phyloP scores from a whole-genome alignment of 2,888 invertebrate species.

The Lysandra coridon region DNA sequence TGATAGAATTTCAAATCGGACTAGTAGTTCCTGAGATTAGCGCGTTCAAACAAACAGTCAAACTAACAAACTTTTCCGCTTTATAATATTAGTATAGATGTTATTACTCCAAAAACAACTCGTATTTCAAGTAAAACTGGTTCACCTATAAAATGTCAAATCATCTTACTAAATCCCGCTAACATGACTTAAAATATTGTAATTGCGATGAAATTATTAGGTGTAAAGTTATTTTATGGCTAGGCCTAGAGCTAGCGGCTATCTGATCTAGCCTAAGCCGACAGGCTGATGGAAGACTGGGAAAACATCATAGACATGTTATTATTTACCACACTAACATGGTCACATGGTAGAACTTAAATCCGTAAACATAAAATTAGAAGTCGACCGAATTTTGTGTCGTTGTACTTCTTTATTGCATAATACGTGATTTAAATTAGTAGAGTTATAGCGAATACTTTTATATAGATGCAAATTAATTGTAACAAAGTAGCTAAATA shows the following conservation, averaged over 20 bases:
- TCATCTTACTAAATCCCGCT: not conserved
- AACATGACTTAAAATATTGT: constrained; percentile 40
- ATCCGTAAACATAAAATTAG: not conserved
- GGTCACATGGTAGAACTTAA: not conserved
- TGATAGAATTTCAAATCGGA: too few relatives aligned
- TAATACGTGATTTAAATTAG: too few relatives aligned
- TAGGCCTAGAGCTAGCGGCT: constrained; percentile 49
- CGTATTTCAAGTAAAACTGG: constrained; percentile 1
- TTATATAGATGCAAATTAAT: too few relatives aligned
- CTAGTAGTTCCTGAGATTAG: too few relatives aligned
- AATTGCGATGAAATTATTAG: constrained; percentile 74
- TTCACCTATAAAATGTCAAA: constrained; percentile 2
- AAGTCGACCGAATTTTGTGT: not conserved
- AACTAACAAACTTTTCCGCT: too few relatives aligned
- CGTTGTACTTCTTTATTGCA: too few relatives aligned
- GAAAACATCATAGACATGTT: constrained; percentile 1
- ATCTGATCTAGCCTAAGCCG: constrained; percentile 55
- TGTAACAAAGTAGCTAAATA: not conserved
- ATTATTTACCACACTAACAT: not conserved
- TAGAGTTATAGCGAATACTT: too few relatives aligned
- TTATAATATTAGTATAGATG: too few relatives aligned
- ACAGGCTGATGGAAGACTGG: not conserved
- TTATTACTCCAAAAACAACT: not conserved
- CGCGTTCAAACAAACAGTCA: too few relatives aligned
- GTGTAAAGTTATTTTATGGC: constrained; percentile 66